Evolutionary conservation across 2,113 vertebrate species (phyloP), one percentile per base, ranked within the genome.

Genomic region (Elephantulus edwardii): DNA sequence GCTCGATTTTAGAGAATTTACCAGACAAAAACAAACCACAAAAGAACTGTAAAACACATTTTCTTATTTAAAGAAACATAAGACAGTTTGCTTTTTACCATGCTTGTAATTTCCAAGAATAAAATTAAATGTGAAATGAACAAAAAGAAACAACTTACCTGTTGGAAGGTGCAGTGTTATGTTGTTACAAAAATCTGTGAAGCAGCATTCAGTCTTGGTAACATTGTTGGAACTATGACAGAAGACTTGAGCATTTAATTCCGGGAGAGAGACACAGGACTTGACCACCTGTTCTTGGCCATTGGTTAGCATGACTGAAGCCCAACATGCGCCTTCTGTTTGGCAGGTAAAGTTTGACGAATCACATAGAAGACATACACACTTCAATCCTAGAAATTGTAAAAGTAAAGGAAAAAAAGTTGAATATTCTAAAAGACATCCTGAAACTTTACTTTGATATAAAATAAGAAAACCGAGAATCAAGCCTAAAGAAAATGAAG

Each of bases 131-230:
- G 78, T 75, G 87, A 28, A 82, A 91, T 52, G 54, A 88, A 93
- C 48, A 84, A 72, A 84, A 28, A 83, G 30, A 86, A 84, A 50
- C 38, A 46, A 58, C 97, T 97, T 97, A 99, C 99, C 98, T 88
- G 97, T 30, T 2, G 98, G 97, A 90, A 99, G 97, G 88, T 97
- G 98, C 30, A 99, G 97, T 1, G 99, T 99, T 97, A 98, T 97
- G 38, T 99, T 99, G 97, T 99, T 99, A 97, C 99, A 99, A 98
- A 99, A 99, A 97, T 99, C 98, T 0, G 98, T 99, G 95, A 99
- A 99, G 98, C 99, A 99, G 98, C 99, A 99, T 96, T 98, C 98
- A 0, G 98, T 99, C 96, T 97, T 98, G n/a, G 98, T 99, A 90
- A 99, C 94, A 38, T 99, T 99, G 95, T 97, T 98, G 92, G 99